phyloP scores from a whole-genome alignment of 2,888 invertebrate genomes.

The Oligia fasciuncula region DNA sequence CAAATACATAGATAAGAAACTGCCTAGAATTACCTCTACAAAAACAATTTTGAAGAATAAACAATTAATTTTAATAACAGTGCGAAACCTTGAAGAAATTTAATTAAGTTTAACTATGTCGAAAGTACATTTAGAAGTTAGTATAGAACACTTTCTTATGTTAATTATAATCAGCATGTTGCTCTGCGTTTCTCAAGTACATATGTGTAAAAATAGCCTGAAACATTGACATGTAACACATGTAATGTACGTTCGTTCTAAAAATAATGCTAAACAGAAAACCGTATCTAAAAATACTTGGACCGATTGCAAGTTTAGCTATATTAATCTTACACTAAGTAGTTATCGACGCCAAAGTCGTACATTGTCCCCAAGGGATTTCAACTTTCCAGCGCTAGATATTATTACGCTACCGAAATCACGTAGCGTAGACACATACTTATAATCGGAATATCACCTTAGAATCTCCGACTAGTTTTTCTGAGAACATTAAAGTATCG shows the following conservation, averaged over 20 bases:
- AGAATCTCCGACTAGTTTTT: slow-evolving; percentile 46
- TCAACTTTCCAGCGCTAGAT: slow-evolving; percentile 1
- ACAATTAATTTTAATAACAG: slow-evolving; percentile 27
- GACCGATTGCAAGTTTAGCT: slow-evolving; percentile 7
- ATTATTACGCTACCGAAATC: slow-evolving; percentile 15
- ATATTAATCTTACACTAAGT: not conserved
- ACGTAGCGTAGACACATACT: slow-evolving; percentile 20
- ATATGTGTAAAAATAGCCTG: slow-evolving; percentile 37
- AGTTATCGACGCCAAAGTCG: slow-evolving; percentile 5
- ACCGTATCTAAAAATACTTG: slow-evolving; percentile 43
- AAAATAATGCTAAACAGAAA: slow-evolving; percentile 41
- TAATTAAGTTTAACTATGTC: slow-evolving; percentile 10
- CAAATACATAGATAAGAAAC: no score
- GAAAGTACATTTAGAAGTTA: slow-evolving; percentile 39
- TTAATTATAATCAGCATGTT: slow-evolving; percentile 53
- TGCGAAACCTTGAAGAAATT: slow-evolving; percentile 4
- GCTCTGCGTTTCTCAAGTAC: slow-evolving; percentile 47
- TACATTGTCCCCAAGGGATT: slow-evolving; percentile 10
- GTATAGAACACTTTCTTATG: slow-evolving; percentile 42
- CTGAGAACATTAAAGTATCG: slow-evolving; percentile 62
- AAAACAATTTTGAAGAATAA: not conserved
- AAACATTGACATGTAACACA: slow-evolving; percentile 51
- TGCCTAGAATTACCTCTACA: no score
- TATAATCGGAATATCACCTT: slow-evolving; percentile 36
- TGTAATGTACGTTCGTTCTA: slow-evolving; percentile 51